A percentile compares a stretch with the other conserved stretches of the same genome.
phyloP scores from a whole-genome alignment of 2,888 invertebrate species.

The Dasypolia templi region DNA sequence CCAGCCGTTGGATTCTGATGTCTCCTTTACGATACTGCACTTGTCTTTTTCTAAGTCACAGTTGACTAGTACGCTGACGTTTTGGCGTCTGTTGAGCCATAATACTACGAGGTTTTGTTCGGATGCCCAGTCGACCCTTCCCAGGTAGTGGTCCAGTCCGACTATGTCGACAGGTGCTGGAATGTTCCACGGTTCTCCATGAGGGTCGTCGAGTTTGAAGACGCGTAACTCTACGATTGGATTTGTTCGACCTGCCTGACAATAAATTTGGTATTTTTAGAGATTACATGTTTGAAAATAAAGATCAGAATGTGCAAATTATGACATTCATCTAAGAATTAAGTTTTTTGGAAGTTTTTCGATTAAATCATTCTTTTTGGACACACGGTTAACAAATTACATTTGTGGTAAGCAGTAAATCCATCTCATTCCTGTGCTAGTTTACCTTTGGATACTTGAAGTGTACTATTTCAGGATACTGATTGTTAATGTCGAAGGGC shows the following conservation, averaged over 20 bases:
- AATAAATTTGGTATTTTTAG: constrained; percentile 63
- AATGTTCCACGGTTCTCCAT: constrained; percentile 80
- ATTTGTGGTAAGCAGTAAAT: neutral
- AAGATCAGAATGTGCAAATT: too few species aligned
- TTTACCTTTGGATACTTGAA: constrained; percentile 95
- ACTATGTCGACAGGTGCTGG: constrained; percentile 90
- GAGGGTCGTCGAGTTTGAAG: constrained; percentile 84
- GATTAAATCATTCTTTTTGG: neutral
- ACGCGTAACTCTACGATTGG: constrained; percentile 93
- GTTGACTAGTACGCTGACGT: constrained; percentile 90
- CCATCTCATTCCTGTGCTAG: neutral
- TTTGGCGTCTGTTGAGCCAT: constrained; percentile 97
- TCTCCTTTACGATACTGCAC: constrained; percentile 83
- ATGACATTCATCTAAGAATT: neutral
- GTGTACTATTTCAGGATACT: constrained; percentile 92
- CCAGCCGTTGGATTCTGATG: constrained; percentile 93
- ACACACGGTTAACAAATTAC: neutral
- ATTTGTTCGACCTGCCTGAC: constrained; percentile 93
- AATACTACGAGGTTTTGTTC: constrained; percentile 92
- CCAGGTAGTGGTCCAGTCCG: constrained; percentile 92
- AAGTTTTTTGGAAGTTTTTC: neutral
- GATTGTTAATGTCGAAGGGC: constrained; percentile 89
- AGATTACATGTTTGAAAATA: neutral
- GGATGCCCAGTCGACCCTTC: constrained; percentile 94
- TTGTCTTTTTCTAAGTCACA: constrained; percentile 88